Percentiles rank a stretch among this genome's conserved stretches.
Evolutionary conservation across 35 echinoderm and acorn worm genomes (phyloP).

Genomic region (Heliocidaris erythrogramma): DNA sequence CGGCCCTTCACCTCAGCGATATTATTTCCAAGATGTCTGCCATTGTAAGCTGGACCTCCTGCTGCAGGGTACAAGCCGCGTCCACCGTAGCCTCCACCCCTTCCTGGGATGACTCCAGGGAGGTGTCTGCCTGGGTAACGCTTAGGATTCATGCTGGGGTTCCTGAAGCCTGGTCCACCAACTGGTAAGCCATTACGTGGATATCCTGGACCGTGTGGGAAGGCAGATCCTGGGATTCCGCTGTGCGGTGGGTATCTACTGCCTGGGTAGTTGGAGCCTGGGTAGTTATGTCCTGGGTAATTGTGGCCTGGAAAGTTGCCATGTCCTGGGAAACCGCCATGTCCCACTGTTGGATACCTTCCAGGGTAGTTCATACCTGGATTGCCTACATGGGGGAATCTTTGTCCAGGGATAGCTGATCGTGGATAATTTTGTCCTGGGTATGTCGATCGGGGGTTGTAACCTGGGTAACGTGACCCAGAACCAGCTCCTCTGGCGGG

Average conservation of each 20-base stretch:
- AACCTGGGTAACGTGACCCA: not conserved
- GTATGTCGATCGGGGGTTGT: slow-evolving; percentile 21
- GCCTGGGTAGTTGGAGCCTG: not conserved
- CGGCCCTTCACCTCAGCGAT: slow-evolving; percentile 33
- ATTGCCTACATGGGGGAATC: not conserved
- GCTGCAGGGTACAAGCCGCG: slow-evolving; percentile 7
- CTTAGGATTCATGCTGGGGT: slow-evolving; percentile 29
- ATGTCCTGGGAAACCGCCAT: not conserved
- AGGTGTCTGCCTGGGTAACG: not conserved
- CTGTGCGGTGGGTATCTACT: not conserved
- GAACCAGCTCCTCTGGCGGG: not conserved
- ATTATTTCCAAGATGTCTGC: slow-evolving; percentile 31
- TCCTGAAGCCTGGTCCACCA: slow-evolving; percentile 13
- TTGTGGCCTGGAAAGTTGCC: not conserved
- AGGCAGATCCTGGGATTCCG: not conserved
- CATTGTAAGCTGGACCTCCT: not conserved
- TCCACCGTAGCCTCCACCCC: not conserved
- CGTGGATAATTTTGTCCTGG: slow-evolving; percentile 29
- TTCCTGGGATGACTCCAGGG: not conserved
- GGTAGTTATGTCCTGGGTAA: not conserved
- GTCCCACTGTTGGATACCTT: not conserved
- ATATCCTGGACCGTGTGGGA: not conserved
- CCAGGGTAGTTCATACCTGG: not conserved
- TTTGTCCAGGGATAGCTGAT: slow-evolving; percentile 4
- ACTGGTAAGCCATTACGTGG: slow-evolving; percentile 18